Percentiles rank a stretch among this genome's conserved stretches.
phyloP scores from a whole-genome alignment of 2,797 vertebrate species.

The Danio kyathit region DNA sequence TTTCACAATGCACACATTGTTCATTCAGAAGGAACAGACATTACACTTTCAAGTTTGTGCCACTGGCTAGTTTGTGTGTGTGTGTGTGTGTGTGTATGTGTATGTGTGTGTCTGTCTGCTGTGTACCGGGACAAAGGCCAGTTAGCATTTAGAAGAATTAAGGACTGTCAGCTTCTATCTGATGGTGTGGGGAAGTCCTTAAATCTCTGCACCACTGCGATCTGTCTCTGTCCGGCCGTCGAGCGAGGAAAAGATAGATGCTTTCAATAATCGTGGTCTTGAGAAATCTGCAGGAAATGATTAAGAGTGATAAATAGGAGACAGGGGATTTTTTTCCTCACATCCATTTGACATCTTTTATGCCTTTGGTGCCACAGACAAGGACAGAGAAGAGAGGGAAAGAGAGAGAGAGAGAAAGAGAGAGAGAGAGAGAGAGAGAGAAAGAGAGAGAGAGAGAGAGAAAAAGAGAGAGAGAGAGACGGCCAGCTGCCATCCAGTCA shows the following conservation, averaged over 20 bases:
- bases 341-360: slow-evolving; percentile 76
- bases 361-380: slow-evolving; percentile 60
- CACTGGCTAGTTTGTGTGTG: slow-evolving; percentile 4
- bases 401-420: neutral
- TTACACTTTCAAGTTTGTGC: slow-evolving; percentile 36
- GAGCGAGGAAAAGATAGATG: slow-evolving; percentile 77
- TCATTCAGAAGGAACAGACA: slow-evolving; percentile 37
- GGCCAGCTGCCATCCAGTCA: slow-evolving; percentile 27
- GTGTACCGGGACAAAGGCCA: slow-evolving; percentile 52
- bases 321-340: slow-evolving; percentile 54
- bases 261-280: slow-evolving; percentile 80
- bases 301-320: slow-evolving; percentile 81
- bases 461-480: slow-evolving; percentile 21
- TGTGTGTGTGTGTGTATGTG: slow-evolving; percentile 13
- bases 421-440: neutral
- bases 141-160: slow-evolving; percentile 74
- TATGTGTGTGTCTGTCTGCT: neutral
- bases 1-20: slow-evolving; percentile 58
- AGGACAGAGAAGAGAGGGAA: slow-evolving; percentile 21
- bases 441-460: too few species aligned
- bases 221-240: slow-evolving; percentile 74
- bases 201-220: slow-evolving; percentile 70
- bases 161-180: slow-evolving; percentile 68
- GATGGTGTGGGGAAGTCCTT: slow-evolving; percentile 72
- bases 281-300: slow-evolving; percentile 83